phyloP scores from a whole-genome alignment of 2,113 vertebrate species.

The Nannospalax galili region DNA sequence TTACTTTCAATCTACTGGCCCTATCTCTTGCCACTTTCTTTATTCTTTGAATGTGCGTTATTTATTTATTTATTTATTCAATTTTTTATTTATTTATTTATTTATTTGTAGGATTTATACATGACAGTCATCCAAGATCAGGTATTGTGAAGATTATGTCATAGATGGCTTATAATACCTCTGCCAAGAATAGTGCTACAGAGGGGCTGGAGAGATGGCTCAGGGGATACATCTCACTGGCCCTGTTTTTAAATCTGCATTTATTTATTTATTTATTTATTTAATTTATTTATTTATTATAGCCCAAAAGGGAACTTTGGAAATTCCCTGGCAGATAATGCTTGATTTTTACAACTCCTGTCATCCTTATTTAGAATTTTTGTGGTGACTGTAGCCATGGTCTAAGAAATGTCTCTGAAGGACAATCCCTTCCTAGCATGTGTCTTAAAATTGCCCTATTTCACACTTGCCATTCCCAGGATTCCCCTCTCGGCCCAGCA shows the following conservation, averaged over 20 bases:
- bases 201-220: too few species aligned
- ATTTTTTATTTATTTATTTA: too few species aligned
- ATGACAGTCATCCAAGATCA: too few species aligned
- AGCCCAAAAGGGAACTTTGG: constrained; percentile 49
- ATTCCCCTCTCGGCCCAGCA: constrained; percentile 24
- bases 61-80: not conserved
- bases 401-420: constrained; percentile 48
- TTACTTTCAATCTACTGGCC: constrained; percentile 2
- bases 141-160: too few species aligned
- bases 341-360: constrained; percentile 33
- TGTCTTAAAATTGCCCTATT: not conserved
- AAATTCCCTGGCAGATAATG: constrained; percentile 73
- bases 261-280: too few species aligned
- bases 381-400: constrained; percentile 26
- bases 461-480: constrained; percentile 24
- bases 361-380: constrained; percentile 73
- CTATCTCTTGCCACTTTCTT: constrained; percentile 40
- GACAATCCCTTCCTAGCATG: constrained; percentile 51
- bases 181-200: too few species aligned
- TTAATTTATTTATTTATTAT: not conserved
- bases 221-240: too few species aligned
- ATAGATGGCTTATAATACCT: too few species aligned
- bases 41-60: constrained; percentile 61
- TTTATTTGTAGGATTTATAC: too few species aligned
- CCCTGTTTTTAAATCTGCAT: too few species aligned